Evolutionary conservation across 2,113 vertebrate genomes (phyloP).

Genomic region (Crotophaga sulcirostris): DNA sequence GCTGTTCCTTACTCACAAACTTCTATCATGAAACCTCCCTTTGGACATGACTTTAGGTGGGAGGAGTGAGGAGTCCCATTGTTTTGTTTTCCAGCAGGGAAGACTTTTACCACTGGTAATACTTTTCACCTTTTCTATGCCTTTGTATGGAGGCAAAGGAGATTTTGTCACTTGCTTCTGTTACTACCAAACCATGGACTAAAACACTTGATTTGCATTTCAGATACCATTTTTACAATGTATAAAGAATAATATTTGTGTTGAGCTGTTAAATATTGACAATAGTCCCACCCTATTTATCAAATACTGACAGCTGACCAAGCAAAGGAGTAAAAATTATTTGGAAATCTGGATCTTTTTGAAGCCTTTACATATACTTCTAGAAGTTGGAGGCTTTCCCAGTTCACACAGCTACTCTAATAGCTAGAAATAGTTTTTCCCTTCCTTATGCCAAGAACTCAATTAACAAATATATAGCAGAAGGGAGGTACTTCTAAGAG

Average conservation of each 20-base stretch:
- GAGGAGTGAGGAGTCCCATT: not conserved
- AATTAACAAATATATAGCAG: conserved; percentile 31
- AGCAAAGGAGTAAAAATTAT: conserved; percentile 26
- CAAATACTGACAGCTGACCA: conserved; percentile 47
- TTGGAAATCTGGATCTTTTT: conserved; percentile 20
- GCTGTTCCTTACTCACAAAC: not conserved
- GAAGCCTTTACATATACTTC: conserved; percentile 21
- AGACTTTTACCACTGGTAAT: not conserved
- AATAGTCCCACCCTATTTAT: conserved; percentile 29
- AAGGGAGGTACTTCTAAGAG: not conserved
- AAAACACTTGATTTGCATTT: conserved; percentile 35
- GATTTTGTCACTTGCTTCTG: conserved; percentile 21
- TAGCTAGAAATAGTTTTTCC: conserved; percentile 38
- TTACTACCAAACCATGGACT: not conserved
- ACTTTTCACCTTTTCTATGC: not conserved
- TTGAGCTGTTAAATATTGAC: conserved; percentile 49
- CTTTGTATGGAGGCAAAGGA: conserved; percentile 26
- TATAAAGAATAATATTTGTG: conserved; percentile 41
- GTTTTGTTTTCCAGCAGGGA: conserved; percentile 5
- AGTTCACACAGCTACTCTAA: conserved; percentile 32
- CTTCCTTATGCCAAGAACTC: conserved; percentile 42
- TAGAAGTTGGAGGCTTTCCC: conserved; percentile 32
- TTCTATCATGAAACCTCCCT: not conserved
- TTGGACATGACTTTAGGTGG: not conserved
- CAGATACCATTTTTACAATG: conserved; percentile 18